Percentiles rank a stretch among this genome's conserved stretches.
phyloP scores from a whole-genome alignment of 2,888 invertebrate species.

The Eristalis intricaria region DNA sequence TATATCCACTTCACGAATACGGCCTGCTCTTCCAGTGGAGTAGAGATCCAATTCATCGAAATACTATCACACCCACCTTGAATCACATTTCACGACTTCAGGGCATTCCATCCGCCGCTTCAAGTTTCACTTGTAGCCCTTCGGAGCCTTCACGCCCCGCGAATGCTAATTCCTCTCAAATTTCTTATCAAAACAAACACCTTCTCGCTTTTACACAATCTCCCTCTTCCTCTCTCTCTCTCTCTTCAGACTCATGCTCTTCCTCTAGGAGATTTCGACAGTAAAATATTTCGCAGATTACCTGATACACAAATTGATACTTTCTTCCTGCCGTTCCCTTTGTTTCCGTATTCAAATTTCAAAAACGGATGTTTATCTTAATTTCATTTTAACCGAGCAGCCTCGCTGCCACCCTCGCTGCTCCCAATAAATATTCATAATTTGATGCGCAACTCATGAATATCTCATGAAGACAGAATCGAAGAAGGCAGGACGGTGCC shows the following conservation, averaged over 20 bases:
- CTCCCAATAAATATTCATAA: background rate
- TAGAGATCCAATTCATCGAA: background rate
- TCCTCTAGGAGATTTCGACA: too few relatives aligned
- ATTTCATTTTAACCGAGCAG: background rate
- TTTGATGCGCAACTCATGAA: background rate
- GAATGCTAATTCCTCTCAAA: too few relatives aligned
- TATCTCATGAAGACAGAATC: background rate
- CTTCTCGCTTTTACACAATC: too few relatives aligned
- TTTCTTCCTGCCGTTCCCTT: background rate
- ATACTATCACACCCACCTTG: too few relatives aligned
- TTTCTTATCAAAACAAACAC: too few relatives aligned
- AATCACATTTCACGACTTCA: background rate
- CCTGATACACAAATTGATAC: background rate
- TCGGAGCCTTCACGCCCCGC: too few relatives aligned
- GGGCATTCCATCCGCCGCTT: background rate
- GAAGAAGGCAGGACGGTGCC: background rate
- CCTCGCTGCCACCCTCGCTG: background rate
- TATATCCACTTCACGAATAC: too few relatives aligned
- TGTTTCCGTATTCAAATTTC: background rate
- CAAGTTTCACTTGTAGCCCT: background rate
- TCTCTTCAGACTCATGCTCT: background rate
- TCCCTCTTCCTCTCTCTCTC: too few relatives aligned
- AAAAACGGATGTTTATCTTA: background rate
- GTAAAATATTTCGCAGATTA: background rate
- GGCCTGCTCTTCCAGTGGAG: background rate